Conservation (phyloP, 2,797 vertebrate species). For the Acipenser oxyrinchus region DNA sequence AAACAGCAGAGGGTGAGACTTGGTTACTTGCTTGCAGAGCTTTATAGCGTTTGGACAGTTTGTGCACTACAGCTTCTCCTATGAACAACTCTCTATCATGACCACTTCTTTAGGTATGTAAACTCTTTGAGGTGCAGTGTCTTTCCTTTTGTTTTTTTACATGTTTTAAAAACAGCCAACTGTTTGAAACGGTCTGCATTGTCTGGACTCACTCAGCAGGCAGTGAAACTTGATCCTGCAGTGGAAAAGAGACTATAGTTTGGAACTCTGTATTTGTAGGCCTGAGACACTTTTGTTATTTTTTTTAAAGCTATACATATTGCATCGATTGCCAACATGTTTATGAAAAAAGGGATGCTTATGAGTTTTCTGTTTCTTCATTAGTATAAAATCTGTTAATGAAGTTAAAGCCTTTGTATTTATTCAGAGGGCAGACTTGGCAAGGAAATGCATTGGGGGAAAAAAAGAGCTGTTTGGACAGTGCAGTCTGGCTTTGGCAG, state of each 20-base stretch:
- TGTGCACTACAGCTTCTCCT: neutral
- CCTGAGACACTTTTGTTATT: neutral
- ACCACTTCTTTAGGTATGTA: conserved; percentile 49
- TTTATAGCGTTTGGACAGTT: neutral
- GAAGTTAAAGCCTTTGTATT: neutral
- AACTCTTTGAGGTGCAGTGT: neutral
- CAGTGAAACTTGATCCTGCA: conserved; percentile 15
- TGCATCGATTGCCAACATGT: no score
- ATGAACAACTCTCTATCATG: conserved; percentile 12
- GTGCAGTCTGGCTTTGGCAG: no score
- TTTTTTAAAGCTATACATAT: no score
- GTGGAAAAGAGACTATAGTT: conserved; percentile 9
- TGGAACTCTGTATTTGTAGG: conserved; percentile 8
- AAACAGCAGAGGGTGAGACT: neutral
- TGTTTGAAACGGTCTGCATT: conserved; percentile 13
- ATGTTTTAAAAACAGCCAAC: conserved; percentile 8
- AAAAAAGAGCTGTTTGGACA: neutral
- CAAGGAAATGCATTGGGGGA: neutral
- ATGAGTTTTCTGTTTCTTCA: no score
- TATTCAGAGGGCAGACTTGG: neutral
- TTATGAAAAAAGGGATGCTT: no score
- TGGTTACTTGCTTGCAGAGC: neutral
- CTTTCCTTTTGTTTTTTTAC: neutral
- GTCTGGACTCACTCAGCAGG: conserved; percentile 15
- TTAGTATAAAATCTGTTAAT: no score